Evolutionary conservation across 2,113 vertebrate species (phyloP).

Genomic region (Cyrtonyx montezumae): DNA sequence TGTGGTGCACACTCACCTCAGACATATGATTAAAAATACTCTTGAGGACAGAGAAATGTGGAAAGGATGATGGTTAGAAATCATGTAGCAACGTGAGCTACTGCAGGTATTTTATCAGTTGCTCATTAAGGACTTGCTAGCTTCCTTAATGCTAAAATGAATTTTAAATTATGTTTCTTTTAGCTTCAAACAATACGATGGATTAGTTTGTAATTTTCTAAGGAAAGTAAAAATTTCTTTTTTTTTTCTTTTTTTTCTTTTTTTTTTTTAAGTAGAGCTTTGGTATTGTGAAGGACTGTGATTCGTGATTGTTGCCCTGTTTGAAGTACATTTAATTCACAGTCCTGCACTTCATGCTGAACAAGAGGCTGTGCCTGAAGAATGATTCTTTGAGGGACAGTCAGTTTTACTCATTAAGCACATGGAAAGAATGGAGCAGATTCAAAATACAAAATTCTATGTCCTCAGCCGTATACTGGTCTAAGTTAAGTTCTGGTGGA

Average conservation of each 20-base stretch:
- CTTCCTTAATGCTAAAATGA: not conserved
- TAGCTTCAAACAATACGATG: not conserved
- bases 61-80: not conserved
- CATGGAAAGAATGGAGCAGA: not conserved
- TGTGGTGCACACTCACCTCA: not conserved
- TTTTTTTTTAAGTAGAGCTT: too few relatives aligned
- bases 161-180: not conserved
- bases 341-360: not conserved
- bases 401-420: not conserved
- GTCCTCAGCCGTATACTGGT: not conserved
- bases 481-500: not conserved
- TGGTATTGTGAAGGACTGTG: too few relatives aligned
- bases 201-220: not conserved
- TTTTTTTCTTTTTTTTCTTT: not conserved
- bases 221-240: not conserved
- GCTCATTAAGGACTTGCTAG: not conserved
- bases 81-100: not conserved
- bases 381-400: not conserved
- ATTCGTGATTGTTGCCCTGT: too few relatives aligned
- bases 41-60: not conserved
- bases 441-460: not conserved
- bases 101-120: not conserved
- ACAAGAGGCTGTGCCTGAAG: not conserved
- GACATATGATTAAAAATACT: not conserved
- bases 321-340: too few relatives aligned